phyloP scores from a whole-genome alignment of 2,113 vertebrate genomes.

The Marmota monax region DNA sequence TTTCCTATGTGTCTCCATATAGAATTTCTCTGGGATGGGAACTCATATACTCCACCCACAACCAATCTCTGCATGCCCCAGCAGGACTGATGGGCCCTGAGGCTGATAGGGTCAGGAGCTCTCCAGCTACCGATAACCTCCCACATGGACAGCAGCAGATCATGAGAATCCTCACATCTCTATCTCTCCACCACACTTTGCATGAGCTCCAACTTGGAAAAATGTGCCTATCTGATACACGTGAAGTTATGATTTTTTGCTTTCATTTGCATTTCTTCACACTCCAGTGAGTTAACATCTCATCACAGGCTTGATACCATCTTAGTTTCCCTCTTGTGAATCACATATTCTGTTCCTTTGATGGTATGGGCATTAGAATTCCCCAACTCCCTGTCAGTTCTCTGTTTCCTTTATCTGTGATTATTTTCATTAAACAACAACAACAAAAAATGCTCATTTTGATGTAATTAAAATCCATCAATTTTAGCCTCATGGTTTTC shows the following conservation, averaged over 20 bases:
- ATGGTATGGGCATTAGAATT: not conserved
- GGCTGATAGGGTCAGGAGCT: not conserved
- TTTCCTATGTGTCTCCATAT: not conserved
- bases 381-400: not conserved
- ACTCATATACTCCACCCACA: not conserved
- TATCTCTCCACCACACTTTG: not conserved
- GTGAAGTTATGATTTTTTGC: not conserved
- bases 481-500: not conserved
- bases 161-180: not conserved
- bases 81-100: not conserved
- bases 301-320: not conserved
- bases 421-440: not conserved
- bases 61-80: not conserved
- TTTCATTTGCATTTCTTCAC: constrained; percentile 6
- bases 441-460: not conserved
- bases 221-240: not conserved
- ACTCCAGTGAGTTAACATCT: not conserved
- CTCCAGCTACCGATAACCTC: not conserved
- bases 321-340: not conserved
- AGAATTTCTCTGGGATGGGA: not conserved
- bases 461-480: not conserved
- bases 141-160: too few relatives aligned
- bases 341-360: not conserved
- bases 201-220: not conserved
- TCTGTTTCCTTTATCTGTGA: not conserved